phyloP scores from a whole-genome alignment of 2,888 invertebrate genomes.

The Thalpophila matura region DNA sequence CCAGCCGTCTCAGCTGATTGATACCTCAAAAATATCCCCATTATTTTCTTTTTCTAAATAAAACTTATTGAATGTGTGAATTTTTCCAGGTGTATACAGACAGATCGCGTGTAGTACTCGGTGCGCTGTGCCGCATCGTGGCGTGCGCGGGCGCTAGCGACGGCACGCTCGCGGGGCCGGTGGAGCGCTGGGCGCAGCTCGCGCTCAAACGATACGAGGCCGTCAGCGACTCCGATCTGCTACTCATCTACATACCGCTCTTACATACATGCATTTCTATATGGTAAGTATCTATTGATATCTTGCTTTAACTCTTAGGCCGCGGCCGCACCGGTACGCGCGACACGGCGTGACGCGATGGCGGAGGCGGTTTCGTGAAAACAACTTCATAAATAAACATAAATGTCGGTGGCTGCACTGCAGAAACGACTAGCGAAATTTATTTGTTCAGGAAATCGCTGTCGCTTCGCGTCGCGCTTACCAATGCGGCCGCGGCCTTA shows the following conservation, averaged over 20 bases:
- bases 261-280: conserved; percentile 92
- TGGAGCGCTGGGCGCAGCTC: conserved; percentile 93
- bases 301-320: too few relatives aligned
- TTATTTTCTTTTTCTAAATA: neutral
- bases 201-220: conserved; percentile 93
- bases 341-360: too few relatives aligned
- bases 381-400: too few relatives aligned
- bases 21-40: too few relatives aligned
- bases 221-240: conserved; percentile 93
- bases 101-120: conserved; percentile 92
- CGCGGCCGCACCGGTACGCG: too few relatives aligned
- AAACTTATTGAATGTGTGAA: neutral
- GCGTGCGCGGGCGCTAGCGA: conserved; percentile 89
- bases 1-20: too few relatives aligned
- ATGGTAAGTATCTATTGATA: conserved; percentile 83
- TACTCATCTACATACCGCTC: conserved; percentile 93
- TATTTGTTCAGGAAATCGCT: too few relatives aligned
- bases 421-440: too few relatives aligned
- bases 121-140: conserved; percentile 93
- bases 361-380: too few relatives aligned
- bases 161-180: conserved; percentile 90
- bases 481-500: too few relatives aligned
- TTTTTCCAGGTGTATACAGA: conserved; percentile 91
- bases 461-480: too few relatives aligned
- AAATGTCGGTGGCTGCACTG: too few relatives aligned